Evolutionary conservation across 2,113 vertebrate genomes (phyloP).

Genomic region (Chloebia gouldiae): DNA sequence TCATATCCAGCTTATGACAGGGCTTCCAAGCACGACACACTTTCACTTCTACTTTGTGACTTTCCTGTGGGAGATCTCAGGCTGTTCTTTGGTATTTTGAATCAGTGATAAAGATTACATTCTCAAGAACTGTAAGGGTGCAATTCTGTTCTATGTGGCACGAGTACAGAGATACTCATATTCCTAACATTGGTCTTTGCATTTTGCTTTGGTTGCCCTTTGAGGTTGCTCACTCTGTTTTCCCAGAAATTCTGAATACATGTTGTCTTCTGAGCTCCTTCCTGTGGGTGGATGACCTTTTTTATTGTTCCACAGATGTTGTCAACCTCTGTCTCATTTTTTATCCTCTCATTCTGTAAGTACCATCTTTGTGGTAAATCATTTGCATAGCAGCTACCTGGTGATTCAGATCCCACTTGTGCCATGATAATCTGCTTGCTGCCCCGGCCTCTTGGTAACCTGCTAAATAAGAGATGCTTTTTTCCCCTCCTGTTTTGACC

Average conservation of each 20-base stretch:
- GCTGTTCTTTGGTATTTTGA: not conserved
- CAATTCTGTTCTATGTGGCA: accelerated
- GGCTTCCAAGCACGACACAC: not conserved
- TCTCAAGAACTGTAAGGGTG: not conserved
- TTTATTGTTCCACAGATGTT: not conserved
- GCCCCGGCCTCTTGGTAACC: not conserved
- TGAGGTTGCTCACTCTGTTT: not conserved
- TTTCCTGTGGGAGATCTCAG: not conserved
- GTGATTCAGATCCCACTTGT: not conserved
- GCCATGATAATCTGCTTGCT: not conserved
- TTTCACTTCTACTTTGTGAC: not conserved
- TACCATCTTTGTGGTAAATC: not conserved
- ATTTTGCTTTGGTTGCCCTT: not conserved
- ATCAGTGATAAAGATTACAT: not conserved
- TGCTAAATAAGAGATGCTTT: not conserved
- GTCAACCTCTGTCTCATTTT: not conserved
- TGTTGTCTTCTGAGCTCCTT: not conserved
- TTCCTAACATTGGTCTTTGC: not conserved
- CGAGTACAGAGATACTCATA: accelerated
- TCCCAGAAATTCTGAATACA: not conserved
- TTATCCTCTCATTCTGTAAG: not conserved
- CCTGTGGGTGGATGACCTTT: not conserved
- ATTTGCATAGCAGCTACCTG: not conserved
- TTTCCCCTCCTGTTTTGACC: not conserved
- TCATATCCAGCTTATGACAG: not conserved